Base-by-base conservation (phyloP, 2,113 vertebrate genomes). In the Macheiramphus alcinus region DNA sequence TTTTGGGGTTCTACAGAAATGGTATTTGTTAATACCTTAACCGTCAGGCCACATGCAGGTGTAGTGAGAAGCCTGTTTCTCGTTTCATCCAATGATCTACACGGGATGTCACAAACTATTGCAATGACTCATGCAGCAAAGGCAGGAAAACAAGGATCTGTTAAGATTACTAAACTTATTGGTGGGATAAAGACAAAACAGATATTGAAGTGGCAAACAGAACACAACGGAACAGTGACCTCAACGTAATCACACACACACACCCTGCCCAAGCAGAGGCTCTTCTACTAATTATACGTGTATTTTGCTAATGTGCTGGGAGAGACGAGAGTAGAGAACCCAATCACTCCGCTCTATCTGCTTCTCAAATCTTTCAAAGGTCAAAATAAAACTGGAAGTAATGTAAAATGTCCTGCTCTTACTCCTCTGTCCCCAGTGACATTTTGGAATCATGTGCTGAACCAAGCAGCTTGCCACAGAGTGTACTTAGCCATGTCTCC, bases 341-440 rank as follows among this genome's bases (percentile, higher is more conserved):
- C 83, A 75, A 5, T 6, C 55, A 8, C 70, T 84, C 78, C 43
- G 13, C 73, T 58, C 47, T 34, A 65, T 32, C 47, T 58, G 32
- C 56, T 94, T 42, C 66, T 50, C 72, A n/a, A 68, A 31, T 22
- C 87, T 76, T 85, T 16, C 91, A 85, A 90, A 96, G 89, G 86
- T 72, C 91, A 94, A 31, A 68, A 86, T 3, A 36, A 89, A 72
- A 66, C 34, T 75, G 45, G 66, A 58, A 91, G 73, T 40, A 89
- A 96, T 79, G 65, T 66, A 34, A 96, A 95, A 53, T 31, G 58
- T 36, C 48, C 93, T 87, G 62, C 73, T 68, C n/a, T 70, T 88
- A 56, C 34, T 25, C 20, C 22, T 87, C 32, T 50, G 58, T 87
- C 84, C 93, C 91, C 62, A 48, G 56, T 20, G 86, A 62, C 48